Conservation (phyloP, 2,113 vertebrate species). For the Tragelaphus strepsiceros region DNA sequence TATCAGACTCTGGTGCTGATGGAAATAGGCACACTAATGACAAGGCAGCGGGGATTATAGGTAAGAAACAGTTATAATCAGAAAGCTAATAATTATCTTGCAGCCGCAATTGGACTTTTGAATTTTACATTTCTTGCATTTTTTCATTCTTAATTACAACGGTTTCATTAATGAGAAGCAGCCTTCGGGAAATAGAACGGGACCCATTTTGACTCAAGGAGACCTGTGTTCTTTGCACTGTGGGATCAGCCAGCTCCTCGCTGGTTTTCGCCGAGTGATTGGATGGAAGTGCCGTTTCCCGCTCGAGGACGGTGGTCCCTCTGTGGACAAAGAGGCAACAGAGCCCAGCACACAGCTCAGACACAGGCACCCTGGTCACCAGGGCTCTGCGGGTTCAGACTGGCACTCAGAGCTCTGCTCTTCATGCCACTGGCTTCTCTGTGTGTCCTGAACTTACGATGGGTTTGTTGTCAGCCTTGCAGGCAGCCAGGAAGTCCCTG, state of each 20-base stretch:
- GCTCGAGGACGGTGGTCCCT: fast-evolving
- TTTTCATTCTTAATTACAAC: background rate
- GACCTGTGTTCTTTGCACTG: fast-evolving
- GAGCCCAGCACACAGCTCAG: fast-evolving
- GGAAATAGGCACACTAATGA: background rate
- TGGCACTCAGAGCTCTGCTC: background rate
- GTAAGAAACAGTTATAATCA: background rate
- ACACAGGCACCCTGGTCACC: fast-evolving
- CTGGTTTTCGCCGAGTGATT: fast-evolving
- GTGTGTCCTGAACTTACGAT: fast-evolving
- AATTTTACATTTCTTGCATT: conserved; percentile 14
- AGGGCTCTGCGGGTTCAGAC: fast-evolving
- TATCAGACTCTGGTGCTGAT: background rate
- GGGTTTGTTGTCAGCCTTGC: background rate
- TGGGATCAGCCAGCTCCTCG: too few relatives aligned
- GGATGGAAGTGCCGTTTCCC: fast-evolving
- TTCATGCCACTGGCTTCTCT: background rate
- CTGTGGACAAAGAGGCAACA: fast-evolving
- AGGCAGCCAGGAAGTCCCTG: too few relatives aligned
- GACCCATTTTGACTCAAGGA: background rate
- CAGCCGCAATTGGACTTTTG: background rate
- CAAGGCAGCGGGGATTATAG: background rate
- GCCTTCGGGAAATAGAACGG: background rate
- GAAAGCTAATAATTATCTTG: conserved; percentile 11
- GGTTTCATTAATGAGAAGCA: background rate